Percentiles rank a stretch among this genome's conserved stretches.
Evolutionary conservation across 2,888 invertebrate genomes (phyloP).

Genomic region (Folsomia candida): DNA sequence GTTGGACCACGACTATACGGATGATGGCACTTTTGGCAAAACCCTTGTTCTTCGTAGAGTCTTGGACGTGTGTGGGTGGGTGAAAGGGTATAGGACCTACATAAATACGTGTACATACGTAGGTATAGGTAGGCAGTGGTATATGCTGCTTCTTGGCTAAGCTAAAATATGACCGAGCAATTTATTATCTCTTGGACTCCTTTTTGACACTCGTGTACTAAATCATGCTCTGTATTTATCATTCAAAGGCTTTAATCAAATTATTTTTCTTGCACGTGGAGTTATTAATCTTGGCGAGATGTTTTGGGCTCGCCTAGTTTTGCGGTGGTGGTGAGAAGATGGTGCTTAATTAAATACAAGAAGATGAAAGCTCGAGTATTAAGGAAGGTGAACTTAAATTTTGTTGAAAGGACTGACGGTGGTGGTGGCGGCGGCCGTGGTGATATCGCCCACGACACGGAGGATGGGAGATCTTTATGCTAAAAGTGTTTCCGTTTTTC

Average conservation of each 20-base stretch:
- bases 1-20: background rate
- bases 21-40: background rate
- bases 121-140: background rate
- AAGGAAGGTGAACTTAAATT: background rate
- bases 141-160: background rate
- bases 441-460: too few relatives aligned
- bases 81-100: background rate
- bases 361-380: background rate
- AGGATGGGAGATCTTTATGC: too few relatives aligned
- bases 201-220: slow-evolving; percentile 25
- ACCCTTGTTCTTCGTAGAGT: background rate
- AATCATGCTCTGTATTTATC: slow-evolving; percentile 25
- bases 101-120: too few relatives aligned
- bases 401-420: too few relatives aligned
- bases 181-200: slow-evolving; percentile 21
- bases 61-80: background rate
- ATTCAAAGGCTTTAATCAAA: slow-evolving; percentile 28
- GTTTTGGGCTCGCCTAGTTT: background rate
- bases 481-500: too few relatives aligned
- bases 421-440: too few relatives aligned
- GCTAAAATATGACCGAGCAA: slow-evolving; percentile 5
- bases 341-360: background rate
- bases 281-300: background rate
- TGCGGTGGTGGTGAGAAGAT: background rate
- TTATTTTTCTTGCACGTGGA: slow-evolving; percentile 25